phyloP scores from a whole-genome alignment of 2,797 vertebrate species.

The Molossus alvarezi region DNA sequence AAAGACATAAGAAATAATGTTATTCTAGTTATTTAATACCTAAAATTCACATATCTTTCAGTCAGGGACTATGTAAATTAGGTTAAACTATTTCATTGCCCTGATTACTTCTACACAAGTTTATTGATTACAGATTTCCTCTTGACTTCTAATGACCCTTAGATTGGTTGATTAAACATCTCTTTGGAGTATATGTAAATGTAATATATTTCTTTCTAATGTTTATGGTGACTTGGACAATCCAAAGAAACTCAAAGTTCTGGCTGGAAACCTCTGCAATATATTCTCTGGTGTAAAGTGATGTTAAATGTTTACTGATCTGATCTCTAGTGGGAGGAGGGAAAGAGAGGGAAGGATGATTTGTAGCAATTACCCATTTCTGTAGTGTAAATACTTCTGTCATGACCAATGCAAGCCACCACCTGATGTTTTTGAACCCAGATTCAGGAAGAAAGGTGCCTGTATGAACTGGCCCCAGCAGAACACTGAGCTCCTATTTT shows the following conservation, averaged over 20 bases:
- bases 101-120: conserved; percentile 10
- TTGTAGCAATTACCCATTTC: not conserved
- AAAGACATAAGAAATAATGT: conserved; percentile 8
- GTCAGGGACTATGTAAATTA: conserved; percentile 36
- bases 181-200: conserved; percentile 6
- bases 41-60: conserved; percentile 25
- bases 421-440: not conserved
- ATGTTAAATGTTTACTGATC: not conserved
- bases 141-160: not conserved
- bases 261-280: not conserved
- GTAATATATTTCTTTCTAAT: not conserved
- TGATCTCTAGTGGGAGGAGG: not conserved
- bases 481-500: not conserved
- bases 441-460: not conserved
- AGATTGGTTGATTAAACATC: conserved; percentile 20
- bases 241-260: not conserved
- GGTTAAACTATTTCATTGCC: conserved; percentile 22
- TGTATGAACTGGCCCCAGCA: not conserved
- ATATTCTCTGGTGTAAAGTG: not conserved
- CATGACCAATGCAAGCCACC: not conserved
- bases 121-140: conserved; percentile 59
- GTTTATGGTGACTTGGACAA: conserved; percentile 21
- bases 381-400: not conserved
- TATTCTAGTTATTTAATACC: conserved; percentile 39
- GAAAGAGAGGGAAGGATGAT: not conserved